These are phyloP conservation scores for Calypte anna DNA, from an alignment of 2,113 vertebrate genomes.

Conservation along the genomic window DNA sequence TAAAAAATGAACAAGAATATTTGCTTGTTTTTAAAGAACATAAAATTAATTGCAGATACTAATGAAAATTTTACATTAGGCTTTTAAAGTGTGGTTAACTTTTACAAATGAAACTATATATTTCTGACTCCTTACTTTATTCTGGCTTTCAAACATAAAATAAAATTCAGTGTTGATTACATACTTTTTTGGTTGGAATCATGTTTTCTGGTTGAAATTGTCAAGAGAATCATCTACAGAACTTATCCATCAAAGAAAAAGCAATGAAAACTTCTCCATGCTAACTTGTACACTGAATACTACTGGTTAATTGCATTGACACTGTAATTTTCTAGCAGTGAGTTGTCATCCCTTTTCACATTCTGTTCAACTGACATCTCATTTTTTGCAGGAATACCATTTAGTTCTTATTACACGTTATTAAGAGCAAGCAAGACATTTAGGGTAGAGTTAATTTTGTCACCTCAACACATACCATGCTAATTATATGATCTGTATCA, in stretches of 20 bases:
- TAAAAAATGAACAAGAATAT: not conserved
- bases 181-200: not conserved
- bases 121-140: not conserved
- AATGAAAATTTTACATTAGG: not conserved
- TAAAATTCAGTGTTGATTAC: not conserved
- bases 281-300: not conserved
- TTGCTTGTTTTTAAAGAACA: not conserved
- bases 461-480: not conserved
- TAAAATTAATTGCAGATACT: not conserved
- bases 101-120: not conserved
- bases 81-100: not conserved
- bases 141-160: not conserved
- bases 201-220: not conserved
- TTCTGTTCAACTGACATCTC: not conserved
- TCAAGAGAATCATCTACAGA: not conserved
- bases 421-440: not conserved
- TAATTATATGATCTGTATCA: not conserved
- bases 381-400: not conserved
- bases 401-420: not conserved
- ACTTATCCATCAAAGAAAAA: not conserved
- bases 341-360: not conserved
- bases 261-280: not conserved
- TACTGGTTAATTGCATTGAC: not conserved
- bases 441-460: not conserved
- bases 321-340: not conserved